phyloP scores from a whole-genome alignment of 2,888 invertebrate genomes.

The Apamea anceps region DNA sequence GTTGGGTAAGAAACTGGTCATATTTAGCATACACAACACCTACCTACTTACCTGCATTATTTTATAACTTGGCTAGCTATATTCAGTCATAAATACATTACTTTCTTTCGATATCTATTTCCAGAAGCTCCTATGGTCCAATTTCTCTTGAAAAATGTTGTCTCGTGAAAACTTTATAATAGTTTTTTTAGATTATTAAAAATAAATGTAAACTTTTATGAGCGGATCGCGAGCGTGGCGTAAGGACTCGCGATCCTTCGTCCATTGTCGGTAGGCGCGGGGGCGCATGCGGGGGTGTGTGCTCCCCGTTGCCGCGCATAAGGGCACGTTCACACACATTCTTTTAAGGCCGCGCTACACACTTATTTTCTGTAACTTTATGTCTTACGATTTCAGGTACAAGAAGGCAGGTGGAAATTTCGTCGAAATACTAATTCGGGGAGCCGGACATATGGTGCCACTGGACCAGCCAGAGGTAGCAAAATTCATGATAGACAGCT shows the following conservation, averaged over 20 bases:
- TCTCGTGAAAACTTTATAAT: no score
- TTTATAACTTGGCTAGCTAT: background rate
- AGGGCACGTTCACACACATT: no score
- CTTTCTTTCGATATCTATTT: no score
- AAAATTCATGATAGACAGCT: conserved; percentile 72
- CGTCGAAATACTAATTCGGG: conserved; percentile 86
- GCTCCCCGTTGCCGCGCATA: no score
- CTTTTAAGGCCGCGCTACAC: no score
- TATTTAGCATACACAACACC: background rate
- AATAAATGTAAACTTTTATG: no score
- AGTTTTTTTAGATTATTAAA: no score
- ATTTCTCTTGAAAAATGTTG: background rate
- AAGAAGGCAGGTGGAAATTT: conserved; percentile 87
- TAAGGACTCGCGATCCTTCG: no score
- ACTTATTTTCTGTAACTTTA: background rate
- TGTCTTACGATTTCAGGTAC: conserved; percentile 74
- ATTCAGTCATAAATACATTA: background rate
- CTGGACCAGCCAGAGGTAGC: conserved; percentile 86
- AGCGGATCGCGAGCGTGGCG: no score
- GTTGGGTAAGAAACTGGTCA: conserved; percentile 71
- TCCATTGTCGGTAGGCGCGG: no score
- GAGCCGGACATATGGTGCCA: conserved; percentile 91
- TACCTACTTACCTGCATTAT: background rate
- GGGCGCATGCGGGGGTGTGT: no score
- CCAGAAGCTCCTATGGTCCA: background rate